Percentiles rank a stretch among this genome's conserved stretches.
phyloP scores from a whole-genome alignment of 2,888 invertebrate genomes.

The Agrenia bidenticulata region DNA sequence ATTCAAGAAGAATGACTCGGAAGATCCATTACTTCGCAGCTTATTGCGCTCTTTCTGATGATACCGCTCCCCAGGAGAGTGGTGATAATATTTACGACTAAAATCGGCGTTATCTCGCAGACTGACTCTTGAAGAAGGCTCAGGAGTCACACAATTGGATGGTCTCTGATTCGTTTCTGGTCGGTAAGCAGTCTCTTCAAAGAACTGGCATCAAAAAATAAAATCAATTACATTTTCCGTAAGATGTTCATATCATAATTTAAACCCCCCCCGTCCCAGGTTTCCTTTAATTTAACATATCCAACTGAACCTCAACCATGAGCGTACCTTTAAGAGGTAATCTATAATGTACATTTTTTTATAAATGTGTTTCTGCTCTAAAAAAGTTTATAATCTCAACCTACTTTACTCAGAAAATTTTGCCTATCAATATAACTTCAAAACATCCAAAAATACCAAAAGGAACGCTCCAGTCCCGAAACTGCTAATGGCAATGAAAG shows the following conservation, averaged over 20 bases:
- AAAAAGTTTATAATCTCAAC: no score
- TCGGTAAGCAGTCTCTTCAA: constrained; percentile 85
- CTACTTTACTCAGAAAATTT: no score
- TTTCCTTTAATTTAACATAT: no score
- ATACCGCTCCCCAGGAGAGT: constrained; percentile 20
- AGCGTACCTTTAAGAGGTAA: neutral
- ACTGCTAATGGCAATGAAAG: no score
- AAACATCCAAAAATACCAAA: no score
- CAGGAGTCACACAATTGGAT: constrained; percentile 8
- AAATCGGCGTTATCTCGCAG: neutral
- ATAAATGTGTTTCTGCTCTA: no score
- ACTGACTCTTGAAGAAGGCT: constrained; percentile 15
- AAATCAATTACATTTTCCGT: constrained; percentile 12
- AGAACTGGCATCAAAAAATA: constrained; percentile 65
- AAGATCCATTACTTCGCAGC: constrained; percentile 24
- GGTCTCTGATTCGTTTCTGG: constrained; percentile 78
- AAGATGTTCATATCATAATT: neutral
- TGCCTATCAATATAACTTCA: no score
- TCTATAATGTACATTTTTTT: no score
- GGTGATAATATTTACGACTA: constrained; percentile 33
- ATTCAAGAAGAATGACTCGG: constrained; percentile 20
- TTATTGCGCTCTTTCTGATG: constrained; percentile 30
- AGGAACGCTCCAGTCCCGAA: no score
- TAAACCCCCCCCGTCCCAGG: no score
- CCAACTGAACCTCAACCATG: no score